These are phyloP conservation scores for Catagonus wagneri DNA, from an alignment of 2,113 vertebrate genomes.

Conservation along the genomic window DNA sequence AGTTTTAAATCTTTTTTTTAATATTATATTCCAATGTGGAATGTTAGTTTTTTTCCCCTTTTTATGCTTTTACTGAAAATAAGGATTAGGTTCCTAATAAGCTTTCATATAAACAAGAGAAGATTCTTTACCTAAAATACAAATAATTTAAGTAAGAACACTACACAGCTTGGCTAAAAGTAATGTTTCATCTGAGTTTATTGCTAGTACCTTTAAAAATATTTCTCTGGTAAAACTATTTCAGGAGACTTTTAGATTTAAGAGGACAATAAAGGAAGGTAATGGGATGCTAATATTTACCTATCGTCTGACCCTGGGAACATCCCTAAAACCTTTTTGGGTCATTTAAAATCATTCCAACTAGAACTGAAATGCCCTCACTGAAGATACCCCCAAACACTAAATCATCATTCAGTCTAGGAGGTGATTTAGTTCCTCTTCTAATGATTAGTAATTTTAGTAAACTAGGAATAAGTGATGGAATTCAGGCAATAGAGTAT, in stretches of 20 bases:
- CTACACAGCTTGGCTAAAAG: not conserved
- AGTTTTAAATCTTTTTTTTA: conserved; percentile 14
- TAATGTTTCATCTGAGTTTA: not conserved
- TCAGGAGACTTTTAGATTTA: not conserved
- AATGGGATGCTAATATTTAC: not conserved
- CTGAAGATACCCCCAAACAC: not conserved
- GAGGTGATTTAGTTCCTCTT: not conserved
- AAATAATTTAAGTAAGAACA: not conserved
- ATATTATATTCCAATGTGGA: not conserved
- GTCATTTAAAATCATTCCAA: not conserved
- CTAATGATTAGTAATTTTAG: conserved; percentile 24
- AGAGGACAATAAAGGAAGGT: not conserved
- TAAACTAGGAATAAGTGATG: not conserved
- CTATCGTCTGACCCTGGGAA: not conserved
- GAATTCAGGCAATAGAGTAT: not conserved
- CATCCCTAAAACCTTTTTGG: not conserved
- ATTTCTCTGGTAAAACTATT: not conserved
- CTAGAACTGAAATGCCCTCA: not conserved
- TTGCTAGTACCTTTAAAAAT: not conserved
- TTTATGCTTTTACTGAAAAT: conserved; percentile 15
- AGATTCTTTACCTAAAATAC: not conserved
- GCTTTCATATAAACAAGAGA: not conserved
- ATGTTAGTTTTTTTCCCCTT: not conserved
- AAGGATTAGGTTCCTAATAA: not conserved
- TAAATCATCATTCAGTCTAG: not conserved